phyloP scores from a whole-genome alignment of 2,888 invertebrate species.

The Coremacera marginata region DNA sequence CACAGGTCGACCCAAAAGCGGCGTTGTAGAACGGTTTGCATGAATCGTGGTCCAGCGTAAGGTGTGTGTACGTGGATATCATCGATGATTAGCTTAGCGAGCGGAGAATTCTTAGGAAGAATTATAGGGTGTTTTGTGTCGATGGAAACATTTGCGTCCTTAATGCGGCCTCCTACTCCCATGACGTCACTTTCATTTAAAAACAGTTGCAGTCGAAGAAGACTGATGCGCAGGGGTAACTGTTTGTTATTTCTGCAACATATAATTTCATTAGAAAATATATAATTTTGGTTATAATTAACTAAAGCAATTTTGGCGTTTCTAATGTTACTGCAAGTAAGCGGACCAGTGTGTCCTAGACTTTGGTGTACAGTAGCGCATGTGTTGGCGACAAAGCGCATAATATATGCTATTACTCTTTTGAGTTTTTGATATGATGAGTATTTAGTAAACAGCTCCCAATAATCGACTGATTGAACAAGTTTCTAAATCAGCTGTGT shows the following conservation, averaged over 20 bases:
- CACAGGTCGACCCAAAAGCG: not conserved
- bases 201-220: slow-evolving; percentile 21
- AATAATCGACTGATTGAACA: slow-evolving; percentile 1
- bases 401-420: slow-evolving; percentile 23
- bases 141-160: not conserved
- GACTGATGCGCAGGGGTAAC: slow-evolving; percentile 21
- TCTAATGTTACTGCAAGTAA: slow-evolving; percentile 15
- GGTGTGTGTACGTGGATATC: not conserved
- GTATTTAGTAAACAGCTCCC: slow-evolving; percentile 24
- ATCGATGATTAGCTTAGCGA: slow-evolving; percentile 2
- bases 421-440: slow-evolving; percentile 20
- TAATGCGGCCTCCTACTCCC: slow-evolving; percentile 18
- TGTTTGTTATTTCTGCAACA: slow-evolving; percentile 15
- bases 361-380: not conserved
- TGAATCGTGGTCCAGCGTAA: slow-evolving; percentile 10
- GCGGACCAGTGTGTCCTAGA: not conserved
- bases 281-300: not conserved
- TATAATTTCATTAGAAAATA: slow-evolving; percentile 32
- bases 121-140: slow-evolving; percentile 27
- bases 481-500: slow-evolving; percentile 1
- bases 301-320: slow-evolving; percentile 21
- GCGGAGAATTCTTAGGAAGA: slow-evolving; percentile 23
- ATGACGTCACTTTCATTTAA: slow-evolving; percentile 21
- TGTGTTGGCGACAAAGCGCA: slow-evolving; percentile 22
- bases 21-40: not conserved